Conservation (phyloP, 2,113 vertebrate species). For the Lates calcarifer region DNA sequence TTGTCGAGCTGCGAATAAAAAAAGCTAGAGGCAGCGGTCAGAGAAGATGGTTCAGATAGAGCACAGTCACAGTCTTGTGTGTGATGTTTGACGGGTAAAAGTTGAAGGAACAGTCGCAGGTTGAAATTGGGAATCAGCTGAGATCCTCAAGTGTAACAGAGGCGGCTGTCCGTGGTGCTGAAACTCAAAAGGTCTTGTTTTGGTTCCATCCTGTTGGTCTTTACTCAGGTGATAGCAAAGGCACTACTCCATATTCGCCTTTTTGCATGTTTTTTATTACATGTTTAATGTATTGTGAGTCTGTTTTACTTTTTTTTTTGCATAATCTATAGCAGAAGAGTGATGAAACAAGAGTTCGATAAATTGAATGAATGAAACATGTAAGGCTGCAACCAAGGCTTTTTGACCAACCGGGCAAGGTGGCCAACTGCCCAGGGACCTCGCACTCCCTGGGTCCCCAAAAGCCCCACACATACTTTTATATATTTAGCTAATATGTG, state of each 20-base stretch:
- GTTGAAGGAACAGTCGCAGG: conserved; percentile 46
- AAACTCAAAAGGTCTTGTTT: conserved; percentile 41
- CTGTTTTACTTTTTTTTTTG: neutral
- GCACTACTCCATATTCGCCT: neutral
- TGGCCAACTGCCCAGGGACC: neutral
- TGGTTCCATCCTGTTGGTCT: neutral
- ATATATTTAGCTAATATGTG: neutral
- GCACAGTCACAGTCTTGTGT: neutral
- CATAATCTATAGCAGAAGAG: neutral
- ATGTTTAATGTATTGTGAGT: neutral
- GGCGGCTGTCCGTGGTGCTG: conserved; percentile 80
- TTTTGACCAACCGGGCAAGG: neutral
- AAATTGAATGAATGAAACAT: neutral
- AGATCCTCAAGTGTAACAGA: neutral
- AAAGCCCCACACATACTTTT: neutral
- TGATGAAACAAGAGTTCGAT: neutral
- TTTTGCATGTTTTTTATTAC: neutral
- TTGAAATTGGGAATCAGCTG: neutral
- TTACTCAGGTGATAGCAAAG: neutral
- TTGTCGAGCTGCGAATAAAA: neutral
- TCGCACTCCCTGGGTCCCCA: neutral
- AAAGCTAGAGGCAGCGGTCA: neutral
- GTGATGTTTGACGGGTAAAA: conserved; percentile 36
- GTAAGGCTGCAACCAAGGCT: neutral
- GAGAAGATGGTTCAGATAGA: neutral